These are phyloP conservation scores for Acromyrmex charruanus DNA, from an alignment of 1,140 invertebrate species.

Conservation along the genomic window DNA sequence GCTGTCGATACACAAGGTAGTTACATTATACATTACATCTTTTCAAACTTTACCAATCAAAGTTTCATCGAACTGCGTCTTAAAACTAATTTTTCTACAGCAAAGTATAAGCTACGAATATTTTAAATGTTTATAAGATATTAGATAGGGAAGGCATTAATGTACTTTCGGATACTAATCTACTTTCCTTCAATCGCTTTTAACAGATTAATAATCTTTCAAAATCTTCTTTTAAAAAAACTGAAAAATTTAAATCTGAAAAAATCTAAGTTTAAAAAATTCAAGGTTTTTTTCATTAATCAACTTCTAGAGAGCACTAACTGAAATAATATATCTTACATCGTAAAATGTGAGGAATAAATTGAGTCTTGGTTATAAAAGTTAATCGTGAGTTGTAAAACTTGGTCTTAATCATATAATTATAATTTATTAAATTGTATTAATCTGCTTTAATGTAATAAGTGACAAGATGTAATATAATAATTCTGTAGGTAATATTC, in stretches of 20 bases:
- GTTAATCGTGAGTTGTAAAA: background rate
- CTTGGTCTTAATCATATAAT: background rate
- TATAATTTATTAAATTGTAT: background rate
- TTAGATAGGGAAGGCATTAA: no score
- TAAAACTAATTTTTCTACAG: background rate
- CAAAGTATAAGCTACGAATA: background rate
- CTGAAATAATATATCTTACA: background rate
- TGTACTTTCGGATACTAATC: background rate
- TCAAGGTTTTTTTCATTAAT: background rate
- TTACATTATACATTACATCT: background rate
- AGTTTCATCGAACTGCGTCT: background rate
- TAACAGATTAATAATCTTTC: background rate
- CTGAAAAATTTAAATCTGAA: background rate
- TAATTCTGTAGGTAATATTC: background rate
- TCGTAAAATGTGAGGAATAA: background rate
- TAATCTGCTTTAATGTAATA: conserved; percentile 10
- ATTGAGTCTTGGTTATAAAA: background rate
- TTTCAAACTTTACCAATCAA: background rate
- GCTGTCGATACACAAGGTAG: conserved; percentile 17
- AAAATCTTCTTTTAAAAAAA: background rate
- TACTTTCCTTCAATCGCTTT: background rate
- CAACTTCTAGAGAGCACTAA: background rate
- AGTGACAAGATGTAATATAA: background rate
- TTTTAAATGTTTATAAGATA: background rate
- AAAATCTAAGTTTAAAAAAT: background rate